Conservation (phyloP, 2,797 vertebrate species). For the Vultur gryphus region DNA sequence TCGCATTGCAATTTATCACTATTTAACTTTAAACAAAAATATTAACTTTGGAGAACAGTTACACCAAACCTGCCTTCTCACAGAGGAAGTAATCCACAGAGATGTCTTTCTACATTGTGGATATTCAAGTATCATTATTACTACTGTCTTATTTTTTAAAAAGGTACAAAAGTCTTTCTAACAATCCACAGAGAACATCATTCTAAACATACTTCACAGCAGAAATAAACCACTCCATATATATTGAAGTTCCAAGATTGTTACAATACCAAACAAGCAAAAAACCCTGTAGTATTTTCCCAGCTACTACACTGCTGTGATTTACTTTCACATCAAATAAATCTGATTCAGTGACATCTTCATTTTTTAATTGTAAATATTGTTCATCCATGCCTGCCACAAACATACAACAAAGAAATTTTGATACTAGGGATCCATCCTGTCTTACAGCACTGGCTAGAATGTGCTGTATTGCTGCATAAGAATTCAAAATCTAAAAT, state of each 20-base stretch:
- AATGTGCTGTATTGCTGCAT: background rate
- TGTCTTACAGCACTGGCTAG: background rate
- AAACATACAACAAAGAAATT: background rate
- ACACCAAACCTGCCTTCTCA: background rate
- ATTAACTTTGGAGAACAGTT: background rate
- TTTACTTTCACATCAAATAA: background rate
- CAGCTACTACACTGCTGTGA: background rate
- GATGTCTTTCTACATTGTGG: background rate
- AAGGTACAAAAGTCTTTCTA: background rate
- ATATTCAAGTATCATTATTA: background rate
- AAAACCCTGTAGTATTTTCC: background rate
- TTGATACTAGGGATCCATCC: background rate
- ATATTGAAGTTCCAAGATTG: background rate
- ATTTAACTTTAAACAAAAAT: conserved; percentile 19
- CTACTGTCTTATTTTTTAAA: background rate
- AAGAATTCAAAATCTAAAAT: background rate
- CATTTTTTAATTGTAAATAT: background rate
- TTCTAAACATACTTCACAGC: background rate
- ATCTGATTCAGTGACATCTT: background rate
- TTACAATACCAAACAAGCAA: background rate
- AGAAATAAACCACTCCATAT: background rate
- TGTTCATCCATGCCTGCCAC: background rate
- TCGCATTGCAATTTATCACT: background rate
- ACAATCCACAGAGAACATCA: background rate
- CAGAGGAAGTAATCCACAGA: background rate